Base-by-base conservation (phyloP, 2,113 vertebrate species). In the Podiceps cristatus region DNA sequence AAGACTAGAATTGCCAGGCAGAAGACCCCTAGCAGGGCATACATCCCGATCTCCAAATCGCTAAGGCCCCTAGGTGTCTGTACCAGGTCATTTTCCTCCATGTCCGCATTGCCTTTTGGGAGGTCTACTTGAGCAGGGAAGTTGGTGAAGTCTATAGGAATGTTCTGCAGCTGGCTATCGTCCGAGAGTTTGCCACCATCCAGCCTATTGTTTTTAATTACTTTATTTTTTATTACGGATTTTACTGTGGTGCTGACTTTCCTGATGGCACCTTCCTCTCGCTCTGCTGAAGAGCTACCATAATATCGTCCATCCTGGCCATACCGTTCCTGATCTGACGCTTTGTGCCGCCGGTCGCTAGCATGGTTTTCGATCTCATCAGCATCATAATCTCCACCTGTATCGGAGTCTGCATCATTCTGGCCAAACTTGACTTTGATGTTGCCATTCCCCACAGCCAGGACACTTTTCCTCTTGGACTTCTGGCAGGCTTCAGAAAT, bases 1-100 rank as follows among this genome's bases (percentile, higher is more conserved):
- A 99, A 99, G 76, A 99, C 99, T 15, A 99, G 98, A 94, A 99
- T 99, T 55, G 99, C 99, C 27, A 99, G 98, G 97, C 99, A 99
- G 98, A 99, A 99, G 96, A 99, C 99, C 0, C 99, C 99, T 44
- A 99, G 98, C 79, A 99, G 98, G 10, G 99, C 99, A 3, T 99
- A 99, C 99, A 99, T 99, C 58, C 99, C 99, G 1, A 99, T 99
- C 98, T 99, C 99, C 95, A 99, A 98, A 95, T 99, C 99, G 0
- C 99, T 99, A 53, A 99, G 99, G 35, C 99, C 99, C 2, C 99
- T 98, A 0, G 98, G 95, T 0, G 98, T 93, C 95, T 98, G 99
- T 37, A 99, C 83, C 79, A 98, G 98, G 90, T 99, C 99, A 1
- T 96, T 96, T 4, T 99, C 99, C 49, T 98, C 98, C 83, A 98